phyloP scores from a whole-genome alignment of 2,113 vertebrate genomes.

The Catharus fuscescens region DNA sequence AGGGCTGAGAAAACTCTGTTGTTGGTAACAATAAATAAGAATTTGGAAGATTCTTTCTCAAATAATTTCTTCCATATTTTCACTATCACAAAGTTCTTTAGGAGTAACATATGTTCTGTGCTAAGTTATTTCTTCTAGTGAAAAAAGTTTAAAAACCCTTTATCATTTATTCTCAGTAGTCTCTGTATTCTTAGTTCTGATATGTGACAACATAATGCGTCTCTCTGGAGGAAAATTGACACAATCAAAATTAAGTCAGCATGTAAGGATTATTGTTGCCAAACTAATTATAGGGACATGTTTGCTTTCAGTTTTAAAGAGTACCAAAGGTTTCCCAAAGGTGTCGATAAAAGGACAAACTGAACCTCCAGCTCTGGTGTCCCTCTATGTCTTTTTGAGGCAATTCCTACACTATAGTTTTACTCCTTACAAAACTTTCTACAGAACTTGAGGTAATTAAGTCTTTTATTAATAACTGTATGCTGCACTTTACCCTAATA shows the following conservation, averaged over 20 bases:
- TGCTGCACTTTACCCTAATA: background rate
- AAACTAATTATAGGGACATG: background rate
- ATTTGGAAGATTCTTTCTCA: background rate
- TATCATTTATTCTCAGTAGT: background rate
- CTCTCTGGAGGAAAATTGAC: background rate
- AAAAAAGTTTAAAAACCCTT: background rate
- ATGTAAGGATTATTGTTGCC: background rate
- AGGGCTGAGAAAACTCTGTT: background rate
- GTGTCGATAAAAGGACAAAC: background rate
- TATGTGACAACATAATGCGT: background rate
- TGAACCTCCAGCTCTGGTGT: background rate
- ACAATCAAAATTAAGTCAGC: background rate
- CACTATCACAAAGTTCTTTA: background rate
- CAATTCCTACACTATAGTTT: background rate
- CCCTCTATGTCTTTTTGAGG: background rate
- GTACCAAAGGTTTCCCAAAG: background rate
- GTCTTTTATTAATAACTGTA: background rate
- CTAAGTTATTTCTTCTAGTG: background rate
- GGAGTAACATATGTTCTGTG: background rate
- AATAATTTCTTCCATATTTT: background rate
- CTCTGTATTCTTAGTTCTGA: background rate
- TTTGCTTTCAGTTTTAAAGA: background rate
- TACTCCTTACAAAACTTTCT: background rate
- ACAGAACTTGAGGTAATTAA: background rate
- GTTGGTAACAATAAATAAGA: background rate